phyloP scores from a whole-genome alignment of 1,140 invertebrate genomes.

The Euura lappo region DNA sequence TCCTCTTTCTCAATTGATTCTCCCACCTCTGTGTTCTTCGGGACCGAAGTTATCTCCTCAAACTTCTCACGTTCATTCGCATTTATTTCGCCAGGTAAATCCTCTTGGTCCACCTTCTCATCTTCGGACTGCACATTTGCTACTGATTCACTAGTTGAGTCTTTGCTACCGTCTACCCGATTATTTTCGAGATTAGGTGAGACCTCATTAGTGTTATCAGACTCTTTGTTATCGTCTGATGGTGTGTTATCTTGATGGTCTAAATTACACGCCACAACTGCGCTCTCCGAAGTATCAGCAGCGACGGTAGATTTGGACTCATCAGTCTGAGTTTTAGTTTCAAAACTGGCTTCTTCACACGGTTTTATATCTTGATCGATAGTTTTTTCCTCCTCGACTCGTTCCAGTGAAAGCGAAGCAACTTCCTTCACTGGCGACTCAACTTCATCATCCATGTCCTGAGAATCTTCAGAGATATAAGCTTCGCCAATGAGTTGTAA shows the following conservation, averaged over 20 bases:
- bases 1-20: background rate
- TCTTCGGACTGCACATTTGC: background rate
- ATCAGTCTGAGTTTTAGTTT: background rate
- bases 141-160: background rate
- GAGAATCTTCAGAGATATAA: slow-evolving; percentile 47
- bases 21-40: background rate
- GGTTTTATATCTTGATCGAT: background rate
- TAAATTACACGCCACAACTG: background rate
- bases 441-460: slow-evolving; percentile 22
- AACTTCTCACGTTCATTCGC: background rate
- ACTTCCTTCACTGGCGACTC: background rate
- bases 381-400: background rate
- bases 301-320: background rate
- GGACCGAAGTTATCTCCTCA: background rate
- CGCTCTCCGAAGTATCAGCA: background rate
- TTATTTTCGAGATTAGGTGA: slow-evolving; percentile 4
- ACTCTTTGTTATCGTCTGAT: background rate
- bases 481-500: slow-evolving; percentile 47
- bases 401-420: background rate
- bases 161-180: slow-evolving; percentile 15
- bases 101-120: background rate
- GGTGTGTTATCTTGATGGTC: background rate
- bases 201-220: background rate
- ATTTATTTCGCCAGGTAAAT: background rate
- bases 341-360: background rate